phyloP scores from a whole-genome alignment of 2,797 vertebrate species.

The Anniella stebbinsi region DNA sequence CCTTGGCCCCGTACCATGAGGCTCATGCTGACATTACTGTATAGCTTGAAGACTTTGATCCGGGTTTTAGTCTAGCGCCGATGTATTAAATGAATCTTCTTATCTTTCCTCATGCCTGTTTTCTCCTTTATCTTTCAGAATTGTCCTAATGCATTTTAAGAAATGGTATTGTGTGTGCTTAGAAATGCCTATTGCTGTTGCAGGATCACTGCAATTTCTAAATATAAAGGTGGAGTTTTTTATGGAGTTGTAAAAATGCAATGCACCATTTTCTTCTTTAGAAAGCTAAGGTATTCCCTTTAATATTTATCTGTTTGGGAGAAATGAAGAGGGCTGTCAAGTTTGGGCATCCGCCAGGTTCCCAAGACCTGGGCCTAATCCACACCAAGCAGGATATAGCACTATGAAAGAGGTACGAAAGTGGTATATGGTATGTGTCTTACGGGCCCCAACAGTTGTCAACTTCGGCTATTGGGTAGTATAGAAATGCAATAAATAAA shows the following conservation, averaged over 20 bases:
- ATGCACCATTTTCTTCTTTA: neutral
- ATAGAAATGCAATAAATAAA: too few relatives aligned
- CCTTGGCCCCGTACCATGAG: slow-evolving; percentile 39
- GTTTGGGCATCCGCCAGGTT: neutral
- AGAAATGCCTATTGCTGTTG: slow-evolving; percentile 16
- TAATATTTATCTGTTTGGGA: neutral
- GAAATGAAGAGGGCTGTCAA: neutral
- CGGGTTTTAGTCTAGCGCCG: slow-evolving; percentile 49
- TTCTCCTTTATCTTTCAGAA: slow-evolving; percentile 52
- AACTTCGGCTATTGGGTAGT: too few relatives aligned
- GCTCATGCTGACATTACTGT: slow-evolving; percentile 42
- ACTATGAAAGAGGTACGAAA: too few relatives aligned
- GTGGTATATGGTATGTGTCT: too few relatives aligned
- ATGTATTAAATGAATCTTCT: slow-evolving; percentile 58
- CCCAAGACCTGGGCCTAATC: too few relatives aligned
- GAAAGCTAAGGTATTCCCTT: neutral
- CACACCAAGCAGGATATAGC: too few relatives aligned
- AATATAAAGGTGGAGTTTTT: neutral
- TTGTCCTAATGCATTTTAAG: slow-evolving; percentile 38
- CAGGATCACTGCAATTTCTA: slow-evolving; percentile 13
- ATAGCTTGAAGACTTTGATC: slow-evolving; percentile 66
- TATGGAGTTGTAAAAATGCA: slow-evolving; percentile 6
- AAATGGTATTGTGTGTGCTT: neutral
- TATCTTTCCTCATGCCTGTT: slow-evolving; percentile 38
- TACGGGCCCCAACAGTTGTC: too few relatives aligned